Evolutionary conservation across 1,140 invertebrate genomes (phyloP), one percentile per base, ranked within the genome.

Genomic region (Tetragnatha versicolor): DNA sequence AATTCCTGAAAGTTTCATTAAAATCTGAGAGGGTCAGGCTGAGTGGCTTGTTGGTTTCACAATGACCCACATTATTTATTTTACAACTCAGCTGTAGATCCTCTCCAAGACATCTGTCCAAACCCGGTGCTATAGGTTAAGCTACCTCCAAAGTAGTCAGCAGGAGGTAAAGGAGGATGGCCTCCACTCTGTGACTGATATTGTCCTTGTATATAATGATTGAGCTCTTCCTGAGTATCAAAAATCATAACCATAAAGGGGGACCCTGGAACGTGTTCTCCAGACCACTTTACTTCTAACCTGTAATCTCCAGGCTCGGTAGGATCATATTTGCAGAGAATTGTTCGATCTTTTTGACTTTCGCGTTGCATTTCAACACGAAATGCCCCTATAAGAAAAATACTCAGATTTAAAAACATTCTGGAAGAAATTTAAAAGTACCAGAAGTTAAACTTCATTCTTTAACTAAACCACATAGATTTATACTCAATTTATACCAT

Each of bases 341-440:
- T 99, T 33, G 96, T 98, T 58, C 98, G 88, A 85, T 99, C 98
- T 85, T 98, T 98, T 87, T 98, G 95, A 82, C 92, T 97, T 87
- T 99, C 98, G n/a, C 98, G 88, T 85, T 98, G 96, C 98, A 99
- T 99, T 87, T 99, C 97, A 2, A 99, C 98, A 81, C 97, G 91
- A 87, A 99, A 99, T 10, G 97, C 97, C 65, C 96, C 91, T 91
- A 80, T 10, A 66, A 58, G 80, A 31, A 79, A 42, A 35, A 29
- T 20, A 65, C n/a, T n/a, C n/a, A 25, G 5, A 65, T 33, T 27
- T 63, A 39, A 31, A 81, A 82, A 10, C 27, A n/a, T 47, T 65
- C 12, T 84, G 84, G 3, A 82, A 82, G 69, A 61, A 76, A 76
- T 3, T 75, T 10, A 39, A 73, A 60, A 27, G 81, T 39, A 17